Conservation (phyloP, 1,140 invertebrate species). For the Cydia splendana region DNA sequence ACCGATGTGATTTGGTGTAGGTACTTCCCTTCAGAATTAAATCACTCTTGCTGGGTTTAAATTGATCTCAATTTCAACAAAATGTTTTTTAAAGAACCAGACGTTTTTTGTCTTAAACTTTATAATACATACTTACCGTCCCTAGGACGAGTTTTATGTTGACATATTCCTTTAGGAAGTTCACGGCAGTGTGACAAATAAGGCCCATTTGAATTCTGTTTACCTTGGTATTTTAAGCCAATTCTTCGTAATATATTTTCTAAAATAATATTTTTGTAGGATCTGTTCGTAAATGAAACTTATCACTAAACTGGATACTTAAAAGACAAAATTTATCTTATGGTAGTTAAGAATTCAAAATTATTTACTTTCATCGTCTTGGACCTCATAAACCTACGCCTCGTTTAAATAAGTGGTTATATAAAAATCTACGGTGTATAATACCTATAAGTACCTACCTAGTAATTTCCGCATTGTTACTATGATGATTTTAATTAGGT, state of each 20-base stretch:
- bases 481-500: neutral
- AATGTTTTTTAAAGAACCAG: neutral
- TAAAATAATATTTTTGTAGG: neutral
- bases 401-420: no score
- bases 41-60: neutral
- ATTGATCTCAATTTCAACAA: neutral
- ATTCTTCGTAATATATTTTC: neutral
- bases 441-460: no score
- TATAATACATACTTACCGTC: neutral
- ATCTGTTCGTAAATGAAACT: neutral
- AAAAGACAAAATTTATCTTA: no score
- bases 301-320: no score
- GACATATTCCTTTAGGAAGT: constrained; percentile 15
- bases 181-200: neutral
- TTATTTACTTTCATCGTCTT: no score
- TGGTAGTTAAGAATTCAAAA: no score
- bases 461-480: neutral
- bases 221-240: neutral
- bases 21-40: neutral
- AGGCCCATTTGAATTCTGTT: neutral
- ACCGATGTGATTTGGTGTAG: neutral
- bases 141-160: neutral
- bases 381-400: no score
- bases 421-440: no score
- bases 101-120: neutral